phyloP scores from a whole-genome alignment of 2,888 invertebrate genomes.

The Lepidocyrtoides sp. region DNA sequence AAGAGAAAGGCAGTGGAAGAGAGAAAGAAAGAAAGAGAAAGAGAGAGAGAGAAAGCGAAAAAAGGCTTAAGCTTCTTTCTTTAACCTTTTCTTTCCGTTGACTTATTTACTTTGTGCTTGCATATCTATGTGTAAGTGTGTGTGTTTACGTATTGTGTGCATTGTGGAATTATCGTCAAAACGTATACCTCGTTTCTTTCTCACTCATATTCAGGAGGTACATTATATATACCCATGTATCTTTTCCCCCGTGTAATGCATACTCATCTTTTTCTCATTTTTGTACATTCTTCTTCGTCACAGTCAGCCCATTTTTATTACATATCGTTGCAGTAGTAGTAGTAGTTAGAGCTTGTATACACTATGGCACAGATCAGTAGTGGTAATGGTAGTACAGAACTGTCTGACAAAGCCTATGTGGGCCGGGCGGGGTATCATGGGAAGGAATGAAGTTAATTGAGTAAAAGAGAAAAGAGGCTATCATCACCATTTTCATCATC shows the following conservation, averaged over 20 bases:
- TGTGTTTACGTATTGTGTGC: too few relatives aligned
- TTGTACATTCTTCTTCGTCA: conserved; percentile 56
- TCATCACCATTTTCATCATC: conserved; percentile 66
- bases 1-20: too few relatives aligned
- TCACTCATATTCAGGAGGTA: too few relatives aligned
- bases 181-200: background rate
- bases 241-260: background rate
- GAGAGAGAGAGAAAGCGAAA: background rate
- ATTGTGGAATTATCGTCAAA: background rate
- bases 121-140: too few relatives aligned
- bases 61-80: background rate
- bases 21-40: too few relatives aligned
- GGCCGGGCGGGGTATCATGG: conserved; percentile 1
- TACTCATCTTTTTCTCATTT: conserved; percentile 41
- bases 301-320: conserved; percentile 9
- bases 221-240: background rate
- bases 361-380: background rate
- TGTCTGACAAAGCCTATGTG: background rate
- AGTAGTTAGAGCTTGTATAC: background rate
- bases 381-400: background rate
- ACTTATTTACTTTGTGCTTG: conserved; percentile 37
- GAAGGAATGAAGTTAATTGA: conserved; percentile 62
- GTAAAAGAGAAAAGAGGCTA: conserved; percentile 30
- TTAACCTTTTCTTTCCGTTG: conserved; percentile 12
- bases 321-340: background rate